These are phyloP conservation scores for Sebastiscus tertius DNA, from an alignment of 2,797 vertebrate species.

Conservation along the genomic window DNA sequence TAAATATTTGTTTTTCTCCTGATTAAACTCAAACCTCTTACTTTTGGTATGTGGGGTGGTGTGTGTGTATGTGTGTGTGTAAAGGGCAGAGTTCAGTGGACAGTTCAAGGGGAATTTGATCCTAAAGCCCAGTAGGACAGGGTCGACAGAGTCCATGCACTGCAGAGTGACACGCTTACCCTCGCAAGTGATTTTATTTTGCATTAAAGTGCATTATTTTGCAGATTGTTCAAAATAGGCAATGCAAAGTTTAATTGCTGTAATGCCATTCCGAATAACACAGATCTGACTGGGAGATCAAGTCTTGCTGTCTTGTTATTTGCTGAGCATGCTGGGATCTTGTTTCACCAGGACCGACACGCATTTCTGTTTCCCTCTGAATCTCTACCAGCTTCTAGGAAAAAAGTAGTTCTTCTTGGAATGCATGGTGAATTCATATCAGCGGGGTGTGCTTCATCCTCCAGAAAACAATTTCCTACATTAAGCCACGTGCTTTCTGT, in stretches of 20 bases:
- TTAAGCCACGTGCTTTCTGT: neutral
- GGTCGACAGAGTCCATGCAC: neutral
- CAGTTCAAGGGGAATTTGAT: slow-evolving; percentile 36
- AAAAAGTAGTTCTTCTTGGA: rapidly evolving
- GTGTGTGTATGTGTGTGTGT: neutral
- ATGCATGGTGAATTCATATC: neutral
- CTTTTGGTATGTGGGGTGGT: neutral
- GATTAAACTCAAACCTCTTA: neutral
- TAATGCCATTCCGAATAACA: neutral
- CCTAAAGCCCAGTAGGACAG: neutral
- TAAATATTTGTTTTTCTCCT: neutral
- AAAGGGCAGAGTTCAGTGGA: slow-evolving; percentile 30
- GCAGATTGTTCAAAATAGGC: neutral
- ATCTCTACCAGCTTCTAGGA: neutral
- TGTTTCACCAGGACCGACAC: slow-evolving; percentile 4
- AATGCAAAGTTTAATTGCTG: neutral
- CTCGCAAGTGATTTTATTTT: neutral
- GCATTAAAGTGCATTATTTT: too few species aligned
- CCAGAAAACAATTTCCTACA: neutral
- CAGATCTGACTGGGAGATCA: neutral
- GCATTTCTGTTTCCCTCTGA: neutral
- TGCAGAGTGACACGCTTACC: neutral
- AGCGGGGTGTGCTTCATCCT: neutral
- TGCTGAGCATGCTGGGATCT: slow-evolving; percentile 55
- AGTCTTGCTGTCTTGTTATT: slow-evolving; percentile 29